A percentile compares a stretch with the other conserved stretches of the same genome.
phyloP scores from a whole-genome alignment of 2,113 vertebrate species.

The Gavialis gangeticus region DNA sequence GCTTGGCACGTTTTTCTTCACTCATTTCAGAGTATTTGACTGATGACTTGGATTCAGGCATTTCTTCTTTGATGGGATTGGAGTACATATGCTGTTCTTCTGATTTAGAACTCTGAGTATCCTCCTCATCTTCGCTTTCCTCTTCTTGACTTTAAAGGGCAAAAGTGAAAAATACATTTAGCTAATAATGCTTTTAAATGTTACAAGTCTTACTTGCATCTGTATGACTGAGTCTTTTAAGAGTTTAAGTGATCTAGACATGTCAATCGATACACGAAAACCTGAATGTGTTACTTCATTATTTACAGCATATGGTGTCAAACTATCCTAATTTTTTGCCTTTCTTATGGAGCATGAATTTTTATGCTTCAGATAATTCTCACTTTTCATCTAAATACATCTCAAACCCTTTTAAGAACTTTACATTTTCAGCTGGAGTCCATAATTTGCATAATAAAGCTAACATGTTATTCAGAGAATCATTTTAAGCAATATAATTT shows the following conservation, averaged over 20 bases:
- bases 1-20: constrained; percentile 96
- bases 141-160: constrained; percentile 84
- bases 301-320: too few relatives aligned
- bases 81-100: constrained; percentile 89
- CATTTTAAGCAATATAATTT: neutral
- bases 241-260: neutral
- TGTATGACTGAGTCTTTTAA: neutral
- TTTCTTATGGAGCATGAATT: neutral
- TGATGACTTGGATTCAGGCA: constrained; percentile 86
- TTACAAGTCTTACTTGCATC: neutral
- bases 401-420: neutral
- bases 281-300: neutral
- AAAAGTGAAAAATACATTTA: constrained; percentile 9
- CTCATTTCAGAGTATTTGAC: constrained; percentile 94
- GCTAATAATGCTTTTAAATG: neutral
- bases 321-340: neutral
- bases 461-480: neutral
- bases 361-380: neutral
- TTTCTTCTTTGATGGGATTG: constrained; percentile 92
- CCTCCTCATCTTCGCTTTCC: constrained; percentile 90
- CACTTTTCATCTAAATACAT: neutral
- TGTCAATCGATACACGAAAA: neutral
- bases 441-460: neutral
- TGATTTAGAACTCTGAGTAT: constrained; percentile 89
- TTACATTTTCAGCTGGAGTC: neutral